Evolutionary conservation across 2,797 vertebrate genomes (phyloP).

Genomic region (Hirundo rustica): DNA sequence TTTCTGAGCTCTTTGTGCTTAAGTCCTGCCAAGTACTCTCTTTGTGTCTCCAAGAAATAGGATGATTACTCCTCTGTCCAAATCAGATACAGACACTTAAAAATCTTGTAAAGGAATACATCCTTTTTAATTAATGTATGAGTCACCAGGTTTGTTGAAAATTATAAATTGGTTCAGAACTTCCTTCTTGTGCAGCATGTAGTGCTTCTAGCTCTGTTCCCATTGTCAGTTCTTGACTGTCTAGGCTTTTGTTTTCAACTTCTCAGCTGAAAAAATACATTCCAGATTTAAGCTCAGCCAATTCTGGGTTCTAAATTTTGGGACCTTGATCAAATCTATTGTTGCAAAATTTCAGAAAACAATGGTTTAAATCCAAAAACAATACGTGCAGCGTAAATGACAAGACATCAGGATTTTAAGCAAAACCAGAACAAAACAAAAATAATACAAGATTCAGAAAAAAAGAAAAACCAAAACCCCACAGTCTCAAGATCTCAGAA

Average conservation of each 20-base stretch:
- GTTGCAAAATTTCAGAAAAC: slow-evolving; percentile 11
- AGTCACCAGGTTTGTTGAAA: not conserved
- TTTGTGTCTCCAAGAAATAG: not conserved
- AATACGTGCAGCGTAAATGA: not conserved
- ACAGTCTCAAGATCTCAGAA: not conserved
- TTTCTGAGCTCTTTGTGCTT: not conserved
- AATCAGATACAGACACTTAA: not conserved
- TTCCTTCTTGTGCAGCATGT: not conserved
- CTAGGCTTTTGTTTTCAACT: not conserved
- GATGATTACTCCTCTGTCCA: not conserved
- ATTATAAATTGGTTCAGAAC: not conserved
- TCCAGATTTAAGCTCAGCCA: not conserved
- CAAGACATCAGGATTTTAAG: not conserved
- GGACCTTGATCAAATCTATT: not conserved
- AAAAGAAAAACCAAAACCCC: rapidly evolving
- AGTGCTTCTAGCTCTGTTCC: not conserved
- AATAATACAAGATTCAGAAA: not conserved
- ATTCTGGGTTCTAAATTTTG: not conserved
- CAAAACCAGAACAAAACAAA: not conserved
- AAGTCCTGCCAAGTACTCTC: not conserved
- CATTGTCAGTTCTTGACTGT: not conserved
- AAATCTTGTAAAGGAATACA: not conserved
- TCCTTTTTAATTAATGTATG: not conserved
- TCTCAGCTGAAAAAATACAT: slow-evolving; percentile 13
- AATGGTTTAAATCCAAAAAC: not conserved